phyloP scores from a whole-genome alignment of 2,113 vertebrate species.

The Pteropus alecto region DNA sequence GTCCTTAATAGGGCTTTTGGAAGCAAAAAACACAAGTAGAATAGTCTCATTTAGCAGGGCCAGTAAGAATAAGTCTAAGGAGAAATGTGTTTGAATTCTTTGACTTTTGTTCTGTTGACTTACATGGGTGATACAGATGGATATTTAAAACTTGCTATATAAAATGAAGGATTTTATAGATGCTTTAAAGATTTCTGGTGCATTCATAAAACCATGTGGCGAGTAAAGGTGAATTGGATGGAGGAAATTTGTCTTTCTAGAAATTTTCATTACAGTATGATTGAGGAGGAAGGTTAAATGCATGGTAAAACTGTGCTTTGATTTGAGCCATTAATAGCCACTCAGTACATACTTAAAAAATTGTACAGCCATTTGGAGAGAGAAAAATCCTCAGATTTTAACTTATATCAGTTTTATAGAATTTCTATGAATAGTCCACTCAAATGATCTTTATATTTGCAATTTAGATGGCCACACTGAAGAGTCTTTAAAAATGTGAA shows the following conservation, averaged over 20 bases:
- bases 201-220: background rate
- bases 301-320: background rate
- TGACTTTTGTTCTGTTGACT: slow-evolving; percentile 15
- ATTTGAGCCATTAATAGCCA: slow-evolving; percentile 31
- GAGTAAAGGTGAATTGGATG: slow-evolving; percentile 4
- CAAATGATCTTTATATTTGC: slow-evolving; percentile 61
- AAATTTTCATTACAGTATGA: slow-evolving; percentile 20
- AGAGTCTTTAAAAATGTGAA: slow-evolving; percentile 55
- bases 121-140: background rate
- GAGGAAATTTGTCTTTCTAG: background rate
- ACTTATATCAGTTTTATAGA: slow-evolving; percentile 58
- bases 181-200: slow-evolving; percentile 3
- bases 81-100: background rate
- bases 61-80: background rate
- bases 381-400: slow-evolving; percentile 26
- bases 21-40: background rate
- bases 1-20: background rate
- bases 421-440: slow-evolving; percentile 48
- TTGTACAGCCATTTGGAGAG: slow-evolving; percentile 25
- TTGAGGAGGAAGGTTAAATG: slow-evolving; percentile 6
- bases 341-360: slow-evolving; percentile 35
- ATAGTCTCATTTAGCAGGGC: background rate
- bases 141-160: background rate
- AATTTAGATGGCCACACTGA: slow-evolving; percentile 60
- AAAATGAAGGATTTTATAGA: background rate